Evolutionary conservation across 53 echinoderm and acorn worm species (phyloP).

Genomic region (Actinopyga echinites): DNA sequence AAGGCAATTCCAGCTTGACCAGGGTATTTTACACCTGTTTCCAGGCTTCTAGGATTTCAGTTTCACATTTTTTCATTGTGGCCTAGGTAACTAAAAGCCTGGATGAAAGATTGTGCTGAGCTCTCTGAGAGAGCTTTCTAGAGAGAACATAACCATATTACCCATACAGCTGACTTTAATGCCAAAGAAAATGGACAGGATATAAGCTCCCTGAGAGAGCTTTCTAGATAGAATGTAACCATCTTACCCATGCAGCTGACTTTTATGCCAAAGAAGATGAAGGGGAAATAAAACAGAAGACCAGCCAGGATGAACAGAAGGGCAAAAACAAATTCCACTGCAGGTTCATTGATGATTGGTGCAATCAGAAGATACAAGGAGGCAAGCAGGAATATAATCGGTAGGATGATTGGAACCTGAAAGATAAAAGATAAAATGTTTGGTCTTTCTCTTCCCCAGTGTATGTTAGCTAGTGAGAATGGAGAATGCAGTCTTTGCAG

Average conservation of each 20-base stretch:
- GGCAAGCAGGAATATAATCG: constrained; percentile 60
- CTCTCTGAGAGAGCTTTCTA: not conserved
- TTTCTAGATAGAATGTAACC: not conserved
- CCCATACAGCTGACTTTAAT: constrained; percentile 50
- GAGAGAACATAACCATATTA: not conserved
- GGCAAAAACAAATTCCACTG: constrained; percentile 66
- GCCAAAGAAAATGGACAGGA: constrained; percentile 60
- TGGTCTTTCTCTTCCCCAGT: not conserved
- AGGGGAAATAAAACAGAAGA: constrained; percentile 64
- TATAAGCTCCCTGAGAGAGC: constrained; percentile 4
- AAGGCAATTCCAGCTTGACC: too few relatives aligned
- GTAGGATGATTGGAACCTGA: constrained; percentile 65
- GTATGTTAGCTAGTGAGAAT: too few relatives aligned
- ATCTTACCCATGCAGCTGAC: constrained; percentile 60
- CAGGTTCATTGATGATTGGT: constrained; percentile 70
- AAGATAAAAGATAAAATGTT: not conserved
- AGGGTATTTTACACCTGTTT: not conserved
- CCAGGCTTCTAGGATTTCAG: not conserved
- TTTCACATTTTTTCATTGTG: too few relatives aligned
- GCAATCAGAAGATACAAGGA: constrained; percentile 67
- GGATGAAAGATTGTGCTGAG: too few relatives aligned
- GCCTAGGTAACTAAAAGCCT: too few relatives aligned
- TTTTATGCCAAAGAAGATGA: constrained; percentile 54
- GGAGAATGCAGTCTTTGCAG: too few relatives aligned
- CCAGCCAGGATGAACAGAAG: constrained; percentile 72